Conservation (phyloP, 1,140 invertebrate species). For the Ctenoplectra terminalis region DNA sequence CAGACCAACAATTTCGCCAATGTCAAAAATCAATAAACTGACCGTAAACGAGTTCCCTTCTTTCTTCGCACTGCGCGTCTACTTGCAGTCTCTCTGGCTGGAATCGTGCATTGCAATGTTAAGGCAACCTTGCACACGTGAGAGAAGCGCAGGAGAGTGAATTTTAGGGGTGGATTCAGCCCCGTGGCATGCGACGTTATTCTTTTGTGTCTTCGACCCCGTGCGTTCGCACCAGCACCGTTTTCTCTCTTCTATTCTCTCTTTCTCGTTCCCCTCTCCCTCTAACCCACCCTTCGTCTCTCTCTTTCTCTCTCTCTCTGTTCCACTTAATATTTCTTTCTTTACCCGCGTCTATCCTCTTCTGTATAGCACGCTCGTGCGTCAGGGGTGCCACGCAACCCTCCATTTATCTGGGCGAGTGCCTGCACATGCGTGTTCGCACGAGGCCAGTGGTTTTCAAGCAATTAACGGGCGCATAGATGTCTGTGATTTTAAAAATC, state of each 20-base stretch:
- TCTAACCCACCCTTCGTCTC: conserved; percentile 43
- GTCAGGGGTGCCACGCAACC: conserved; percentile 76
- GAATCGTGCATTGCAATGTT: conserved; percentile 39
- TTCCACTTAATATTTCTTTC: conserved; percentile 34
- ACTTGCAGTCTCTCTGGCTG: background rate
- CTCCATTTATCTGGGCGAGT: conserved; percentile 72
- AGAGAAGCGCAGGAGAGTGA: conserved; percentile 65
- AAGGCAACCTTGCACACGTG: conserved; percentile 70
- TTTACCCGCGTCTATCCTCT: conserved; percentile 40
- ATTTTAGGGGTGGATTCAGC: conserved; percentile 70
- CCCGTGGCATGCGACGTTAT: conserved; percentile 75
- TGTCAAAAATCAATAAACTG: background rate
- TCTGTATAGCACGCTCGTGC: conserved; percentile 65
- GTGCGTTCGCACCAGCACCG: conserved; percentile 60
- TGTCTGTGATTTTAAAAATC: conserved; percentile 19
- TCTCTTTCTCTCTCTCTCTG: conserved; percentile 31
- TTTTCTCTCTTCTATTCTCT: conserved; percentile 39
- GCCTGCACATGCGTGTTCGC: conserved; percentile 73
- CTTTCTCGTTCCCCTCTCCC: conserved; percentile 34
- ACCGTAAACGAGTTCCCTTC: background rate
- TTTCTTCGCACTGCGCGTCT: background rate
- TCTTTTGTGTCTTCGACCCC: conserved; percentile 74
- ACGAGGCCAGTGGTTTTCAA: conserved; percentile 71
- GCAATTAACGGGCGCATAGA: conserved; percentile 22
- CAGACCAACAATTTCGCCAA: background rate